Evolutionary conservation across 1,140 invertebrate species (phyloP).

Genomic region (Potamilus streckersoni): DNA sequence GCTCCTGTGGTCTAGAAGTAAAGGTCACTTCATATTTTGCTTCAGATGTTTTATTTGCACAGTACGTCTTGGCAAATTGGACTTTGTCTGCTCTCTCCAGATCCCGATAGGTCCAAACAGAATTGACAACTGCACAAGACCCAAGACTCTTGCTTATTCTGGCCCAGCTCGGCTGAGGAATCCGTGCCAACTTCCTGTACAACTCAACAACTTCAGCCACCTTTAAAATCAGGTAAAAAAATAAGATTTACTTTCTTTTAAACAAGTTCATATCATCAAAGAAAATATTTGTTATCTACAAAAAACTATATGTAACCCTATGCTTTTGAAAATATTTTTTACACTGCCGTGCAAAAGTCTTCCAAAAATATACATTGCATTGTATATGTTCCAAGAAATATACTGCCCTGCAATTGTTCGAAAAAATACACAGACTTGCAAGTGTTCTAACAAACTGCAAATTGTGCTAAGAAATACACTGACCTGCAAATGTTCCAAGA

Average conservation of each 20-base stretch:
- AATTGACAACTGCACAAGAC: slow-evolving; percentile 16
- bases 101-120: slow-evolving; percentile 49
- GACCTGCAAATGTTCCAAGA: too few relatives aligned
- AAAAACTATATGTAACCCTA: too few relatives aligned
- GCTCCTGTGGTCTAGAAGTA: slow-evolving; percentile 18
- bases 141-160: slow-evolving; percentile 12
- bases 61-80: slow-evolving; percentile 38
- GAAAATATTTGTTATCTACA: too few relatives aligned
- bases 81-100: slow-evolving; percentile 51
- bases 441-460: too few relatives aligned
- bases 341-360: too few relatives aligned
- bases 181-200: slow-evolving; percentile 37
- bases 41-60: slow-evolving; percentile 26
- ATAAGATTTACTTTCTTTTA: neutral
- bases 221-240: slow-evolving; percentile 5
- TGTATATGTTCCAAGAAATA: too few relatives aligned
- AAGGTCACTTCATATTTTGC: slow-evolving; percentile 16
- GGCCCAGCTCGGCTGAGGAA: slow-evolving; percentile 26
- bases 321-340: too few relatives aligned
- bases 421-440: too few relatives aligned
- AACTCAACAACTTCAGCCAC: slow-evolving; percentile 33
- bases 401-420: too few relatives aligned
- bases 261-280: too few relatives aligned
- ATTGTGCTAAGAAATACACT: too few relatives aligned
- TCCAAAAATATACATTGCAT: too few relatives aligned